Base-by-base conservation (phyloP, 1,140 invertebrate species). In the Tribolium madens region DNA sequence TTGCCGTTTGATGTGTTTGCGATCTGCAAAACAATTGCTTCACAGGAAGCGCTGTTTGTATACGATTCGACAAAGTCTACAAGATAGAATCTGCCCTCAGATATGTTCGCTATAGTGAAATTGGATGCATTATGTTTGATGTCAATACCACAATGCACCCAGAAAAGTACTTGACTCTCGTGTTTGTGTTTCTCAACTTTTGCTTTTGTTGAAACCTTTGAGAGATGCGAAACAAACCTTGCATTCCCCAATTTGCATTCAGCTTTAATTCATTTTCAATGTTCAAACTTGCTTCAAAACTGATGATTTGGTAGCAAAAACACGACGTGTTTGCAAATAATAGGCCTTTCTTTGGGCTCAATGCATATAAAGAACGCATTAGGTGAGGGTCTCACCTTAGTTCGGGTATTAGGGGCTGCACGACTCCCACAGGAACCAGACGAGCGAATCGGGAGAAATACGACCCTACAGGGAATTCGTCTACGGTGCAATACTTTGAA, bases 331-430 rank as follows among this genome's bases (percentile, higher is more conserved):
- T 36, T 71, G 46, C 64, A 76, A 78, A 76, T 78, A 80, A 77
- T 78, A 60, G 78, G 53, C 60, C 69, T 50, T 74, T 69, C 76
- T 31, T 57, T 33, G 47, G 60, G 57, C 72, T 47, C 73, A 52
- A 70, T 75, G 75, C 79, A 80, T 80, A 80, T 80, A 78, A 76
- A 80, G 76, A 78, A 78, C 77, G 72, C 79, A 78, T 78, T 78
- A 78, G 50, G 50, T 48, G 71, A 80, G 74, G 50, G 76, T 76
- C 75, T 70, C 75, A 70, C 50, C 75, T 70, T 76, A 73, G 79
- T 53, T 70, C 73, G 26, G 64, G 60, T 69, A 64, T 76, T 73
- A 60, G 72, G 70, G 71, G 18, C 47, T 46, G 53, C 42, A 73
- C 31, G 53, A 26, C 69, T 69, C 75, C 75, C 75, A n/a, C 1